Percentiles rank a stretch among this genome's conserved stretches.
Evolutionary conservation across 2,113 vertebrate species (phyloP).

Genomic region (Prietella phreatophila): DNA sequence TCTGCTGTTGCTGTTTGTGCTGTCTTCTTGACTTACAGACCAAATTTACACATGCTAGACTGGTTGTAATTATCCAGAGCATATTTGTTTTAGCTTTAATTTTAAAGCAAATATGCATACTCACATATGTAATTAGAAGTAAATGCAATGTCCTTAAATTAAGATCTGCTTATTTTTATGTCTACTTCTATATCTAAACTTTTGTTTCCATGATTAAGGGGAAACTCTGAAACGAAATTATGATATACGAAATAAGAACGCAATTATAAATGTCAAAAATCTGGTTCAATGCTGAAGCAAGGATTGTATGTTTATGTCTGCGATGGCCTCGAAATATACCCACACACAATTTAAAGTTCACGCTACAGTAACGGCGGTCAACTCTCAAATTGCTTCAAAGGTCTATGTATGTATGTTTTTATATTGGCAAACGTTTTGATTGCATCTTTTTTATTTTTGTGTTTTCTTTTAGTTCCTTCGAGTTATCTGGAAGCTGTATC

Average conservation of each 20-base stretch:
- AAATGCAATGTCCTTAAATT: neutral
- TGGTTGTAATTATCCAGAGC: neutral
- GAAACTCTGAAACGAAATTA: slow-evolving; percentile 18
- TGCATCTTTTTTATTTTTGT: slow-evolving; percentile 53
- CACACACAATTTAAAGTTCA: slow-evolving; percentile 62
- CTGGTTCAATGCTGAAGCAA: slow-evolving; percentile 6
- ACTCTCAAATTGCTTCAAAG: slow-evolving; percentile 44
- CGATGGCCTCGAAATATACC: slow-evolving; percentile 47
- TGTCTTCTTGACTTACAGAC: neutral
- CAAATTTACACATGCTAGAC: neutral
- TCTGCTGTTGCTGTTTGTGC: neutral
- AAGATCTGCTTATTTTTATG: neutral
- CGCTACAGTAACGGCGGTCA: slow-evolving; percentile 51
- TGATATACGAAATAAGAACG: neutral
- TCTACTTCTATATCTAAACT: neutral
- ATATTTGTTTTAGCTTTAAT: neutral
- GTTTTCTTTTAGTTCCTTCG: slow-evolving; percentile 62
- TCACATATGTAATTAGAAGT: neutral
- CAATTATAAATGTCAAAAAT: slow-evolving; percentile 50
- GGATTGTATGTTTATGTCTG: slow-evolving; percentile 33
- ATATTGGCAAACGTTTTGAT: slow-evolving; percentile 60
- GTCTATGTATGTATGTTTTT: slow-evolving; percentile 63
- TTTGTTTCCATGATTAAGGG: neutral
- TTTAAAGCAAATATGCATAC: neutral
- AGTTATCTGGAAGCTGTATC: slow-evolving; percentile 62